A percentile compares a stretch with the other conserved stretches of the same genome.
These are phyloP conservation scores for Rotaria magnacalcarata DNA, from an alignment of 2,888 invertebrate species.

Conservation along the genomic window DNA sequence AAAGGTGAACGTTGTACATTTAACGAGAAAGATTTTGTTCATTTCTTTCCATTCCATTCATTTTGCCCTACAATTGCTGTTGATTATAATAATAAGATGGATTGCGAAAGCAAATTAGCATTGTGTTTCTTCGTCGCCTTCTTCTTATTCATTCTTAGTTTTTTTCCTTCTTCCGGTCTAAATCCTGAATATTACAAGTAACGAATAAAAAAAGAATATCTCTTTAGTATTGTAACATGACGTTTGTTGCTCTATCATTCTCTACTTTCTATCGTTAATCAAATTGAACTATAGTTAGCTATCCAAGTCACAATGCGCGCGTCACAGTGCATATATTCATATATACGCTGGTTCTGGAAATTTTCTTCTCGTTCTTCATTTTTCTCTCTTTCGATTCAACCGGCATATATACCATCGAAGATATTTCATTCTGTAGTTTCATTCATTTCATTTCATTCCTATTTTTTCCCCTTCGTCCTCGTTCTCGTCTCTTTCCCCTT, in stretches of 20 bases:
- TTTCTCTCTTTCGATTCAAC: slow-evolving; percentile 14
- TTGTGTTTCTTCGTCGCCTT: not conserved
- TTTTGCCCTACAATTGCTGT: not conserved
- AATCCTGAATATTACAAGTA: not conserved
- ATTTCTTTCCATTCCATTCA: not conserved
- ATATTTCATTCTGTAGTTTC: slow-evolving; percentile 12
- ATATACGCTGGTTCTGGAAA: slow-evolving; percentile 12
- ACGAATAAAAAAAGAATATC: not conserved
- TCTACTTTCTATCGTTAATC: not conserved
- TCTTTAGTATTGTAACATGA: not conserved
- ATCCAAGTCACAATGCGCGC: not conserved
- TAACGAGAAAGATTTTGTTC: not conserved
- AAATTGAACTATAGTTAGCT: slow-evolving; percentile 11
- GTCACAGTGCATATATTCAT: not conserved
- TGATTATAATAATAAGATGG: not conserved
- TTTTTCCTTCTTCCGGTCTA: not conserved
- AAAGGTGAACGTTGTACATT: slow-evolving; percentile 31
- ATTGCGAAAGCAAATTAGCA: not conserved
- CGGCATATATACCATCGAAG: not conserved
- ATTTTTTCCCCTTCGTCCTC: slow-evolving; percentile 16
- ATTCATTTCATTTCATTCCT: slow-evolving; percentile 21
- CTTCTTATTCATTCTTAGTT: not conserved
- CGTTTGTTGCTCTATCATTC: not conserved
- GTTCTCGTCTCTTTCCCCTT: not conserved
- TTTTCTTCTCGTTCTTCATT: slow-evolving; percentile 18